Percentiles rank a stretch among this genome's conserved stretches.
Conservation (phyloP, 2,113 vertebrate species). For the Neogobius melanostomus region DNA sequence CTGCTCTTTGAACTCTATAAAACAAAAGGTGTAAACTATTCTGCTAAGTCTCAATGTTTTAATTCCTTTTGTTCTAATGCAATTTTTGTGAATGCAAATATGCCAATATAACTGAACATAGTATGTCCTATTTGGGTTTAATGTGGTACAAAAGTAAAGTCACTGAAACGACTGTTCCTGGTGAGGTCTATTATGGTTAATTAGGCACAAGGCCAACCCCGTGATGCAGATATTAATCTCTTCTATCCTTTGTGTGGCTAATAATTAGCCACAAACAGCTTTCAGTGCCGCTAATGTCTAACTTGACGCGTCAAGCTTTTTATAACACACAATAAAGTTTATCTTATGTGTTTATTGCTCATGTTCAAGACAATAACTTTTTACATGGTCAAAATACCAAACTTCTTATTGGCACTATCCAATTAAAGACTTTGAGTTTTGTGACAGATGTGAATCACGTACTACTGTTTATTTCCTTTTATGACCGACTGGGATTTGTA, state of each 20-base stretch:
- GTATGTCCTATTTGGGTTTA: background rate
- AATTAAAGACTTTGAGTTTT: background rate
- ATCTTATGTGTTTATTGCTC: too few species aligned
- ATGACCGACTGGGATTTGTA: background rate
- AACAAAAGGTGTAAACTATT: background rate
- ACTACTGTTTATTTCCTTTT: background rate
- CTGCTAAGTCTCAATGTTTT: too few species aligned
- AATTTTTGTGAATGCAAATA: too few species aligned
- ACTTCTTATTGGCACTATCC: background rate
- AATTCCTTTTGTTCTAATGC: too few species aligned
- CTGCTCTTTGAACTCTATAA: background rate
- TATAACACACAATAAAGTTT: background rate
- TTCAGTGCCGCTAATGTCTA: constrained; percentile 54
- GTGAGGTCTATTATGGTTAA: constrained; percentile 26
- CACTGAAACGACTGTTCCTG: background rate
- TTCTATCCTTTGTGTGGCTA: constrained; percentile 46
- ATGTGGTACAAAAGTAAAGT: background rate
- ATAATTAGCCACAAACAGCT: constrained; percentile 63
- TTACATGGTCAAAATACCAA: background rate
- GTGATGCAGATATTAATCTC: constrained; percentile 33
- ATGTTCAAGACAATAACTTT: background rate
- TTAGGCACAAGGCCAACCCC: constrained; percentile 44
- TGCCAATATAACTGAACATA: too few species aligned
- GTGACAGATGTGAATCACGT: background rate
- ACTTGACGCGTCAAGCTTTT: constrained; percentile 11